phyloP scores from a whole-genome alignment of 2,888 invertebrate genomes.

The Trilocha varians region DNA sequence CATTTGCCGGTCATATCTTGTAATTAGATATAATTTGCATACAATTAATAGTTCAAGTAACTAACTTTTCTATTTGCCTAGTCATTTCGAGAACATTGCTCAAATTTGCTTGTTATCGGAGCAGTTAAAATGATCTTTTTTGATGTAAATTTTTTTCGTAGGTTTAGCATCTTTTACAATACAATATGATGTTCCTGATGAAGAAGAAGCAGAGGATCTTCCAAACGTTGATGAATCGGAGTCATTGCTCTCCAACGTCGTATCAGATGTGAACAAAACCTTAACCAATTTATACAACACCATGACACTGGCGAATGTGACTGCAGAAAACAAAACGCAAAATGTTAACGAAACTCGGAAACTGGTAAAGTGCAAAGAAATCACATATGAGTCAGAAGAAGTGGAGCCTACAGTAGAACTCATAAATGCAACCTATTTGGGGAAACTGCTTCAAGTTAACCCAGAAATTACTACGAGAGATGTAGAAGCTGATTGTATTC shows the following conservation, averaged over 20 bases:
- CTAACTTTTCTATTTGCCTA: neutral
- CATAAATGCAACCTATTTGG: constrained; percentile 80
- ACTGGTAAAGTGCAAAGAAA: constrained; percentile 56
- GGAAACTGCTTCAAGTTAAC: constrained; percentile 76
- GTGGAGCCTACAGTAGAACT: constrained; percentile 71
- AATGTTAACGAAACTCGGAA: constrained; percentile 54
- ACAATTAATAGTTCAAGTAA: too few relatives aligned
- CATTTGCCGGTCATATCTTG: neutral
- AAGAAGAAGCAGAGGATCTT: constrained; percentile 34
- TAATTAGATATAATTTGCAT: neutral
- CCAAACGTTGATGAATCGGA: constrained; percentile 63
- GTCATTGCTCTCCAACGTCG: constrained; percentile 57
- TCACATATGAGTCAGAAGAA: constrained; percentile 48
- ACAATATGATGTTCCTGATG: constrained; percentile 55
- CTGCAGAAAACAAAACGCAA: constrained; percentile 48
- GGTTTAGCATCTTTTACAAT: constrained; percentile 27
- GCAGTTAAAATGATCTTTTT: neutral
- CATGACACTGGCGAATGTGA: constrained; percentile 55
- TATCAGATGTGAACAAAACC: constrained; percentile 62
- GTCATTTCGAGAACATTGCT: neutral
- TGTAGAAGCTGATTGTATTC: constrained; percentile 78
- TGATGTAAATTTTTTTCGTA: constrained; percentile 19
- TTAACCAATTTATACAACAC: constrained; percentile 58
- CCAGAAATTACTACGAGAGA: constrained; percentile 78
- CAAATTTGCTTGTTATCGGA: too few relatives aligned